These are phyloP conservation scores for Emesis furor DNA, from an alignment of 2,888 invertebrate genomes.

Conservation along the genomic window DNA sequence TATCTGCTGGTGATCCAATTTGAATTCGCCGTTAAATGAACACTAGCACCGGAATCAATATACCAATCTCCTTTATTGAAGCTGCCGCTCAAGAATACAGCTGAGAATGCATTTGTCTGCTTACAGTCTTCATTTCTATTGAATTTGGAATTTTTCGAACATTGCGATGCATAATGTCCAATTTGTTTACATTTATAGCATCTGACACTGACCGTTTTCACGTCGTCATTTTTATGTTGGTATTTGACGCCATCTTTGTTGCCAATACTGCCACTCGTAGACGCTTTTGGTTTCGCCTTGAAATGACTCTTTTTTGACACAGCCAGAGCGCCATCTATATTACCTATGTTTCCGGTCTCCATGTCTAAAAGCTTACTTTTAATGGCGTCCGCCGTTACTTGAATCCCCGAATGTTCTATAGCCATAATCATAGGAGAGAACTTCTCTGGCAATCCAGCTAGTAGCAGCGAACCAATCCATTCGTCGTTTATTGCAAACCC, in stretches of 20 bases:
- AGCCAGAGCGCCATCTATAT: conserved; percentile 24
- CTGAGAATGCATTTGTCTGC: no score
- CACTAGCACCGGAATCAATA: no score
- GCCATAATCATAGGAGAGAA: no score
- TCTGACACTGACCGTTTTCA: conserved; percentile 42
- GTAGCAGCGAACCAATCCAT: no score
- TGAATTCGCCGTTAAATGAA: no score
- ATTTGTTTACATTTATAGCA: conserved; percentile 61
- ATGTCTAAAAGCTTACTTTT: conserved; percentile 39
- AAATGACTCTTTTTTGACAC: conserved; percentile 13
- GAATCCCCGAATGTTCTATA: conserved; percentile 2
- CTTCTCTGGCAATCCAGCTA: no score
- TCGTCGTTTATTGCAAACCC: no score
- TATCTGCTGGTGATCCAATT: no score
- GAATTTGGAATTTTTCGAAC: conserved; percentile 30
- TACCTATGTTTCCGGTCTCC: conserved; percentile 26
- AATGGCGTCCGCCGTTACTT: conserved; percentile 46
- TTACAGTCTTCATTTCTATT: no score
- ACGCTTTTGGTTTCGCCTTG: conserved; percentile 18
- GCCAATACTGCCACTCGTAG: conserved; percentile 10
- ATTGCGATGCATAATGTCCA: conserved; percentile 45
- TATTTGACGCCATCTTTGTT: conserved; percentile 7
- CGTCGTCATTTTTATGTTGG: conserved; percentile 5
- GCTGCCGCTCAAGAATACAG: no score
- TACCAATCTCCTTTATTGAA: no score